phyloP scores from a whole-genome alignment of 2,113 vertebrate species.

The Pavo muticus region DNA sequence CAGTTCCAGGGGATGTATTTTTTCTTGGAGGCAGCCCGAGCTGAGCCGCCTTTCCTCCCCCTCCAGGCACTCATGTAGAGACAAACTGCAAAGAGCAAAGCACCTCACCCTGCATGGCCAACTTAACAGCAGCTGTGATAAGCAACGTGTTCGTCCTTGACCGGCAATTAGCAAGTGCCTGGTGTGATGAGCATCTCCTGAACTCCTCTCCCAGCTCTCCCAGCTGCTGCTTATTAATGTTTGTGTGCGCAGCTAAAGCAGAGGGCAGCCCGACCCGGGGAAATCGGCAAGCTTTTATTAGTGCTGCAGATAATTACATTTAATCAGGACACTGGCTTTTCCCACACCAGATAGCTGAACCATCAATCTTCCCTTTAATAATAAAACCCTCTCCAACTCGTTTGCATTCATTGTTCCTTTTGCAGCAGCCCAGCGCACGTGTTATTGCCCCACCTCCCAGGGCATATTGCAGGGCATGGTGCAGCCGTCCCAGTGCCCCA shows the following conservation, averaged over 20 bases:
- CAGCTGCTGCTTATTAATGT: neutral
- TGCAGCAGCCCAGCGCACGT: neutral
- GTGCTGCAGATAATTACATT: slow-evolving; percentile 60
- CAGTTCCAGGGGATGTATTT: neutral
- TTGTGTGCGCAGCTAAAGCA: neutral
- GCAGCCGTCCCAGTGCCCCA: neutral
- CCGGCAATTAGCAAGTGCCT: neutral
- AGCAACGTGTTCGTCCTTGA: neutral
- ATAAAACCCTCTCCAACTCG: slow-evolving; percentile 20
- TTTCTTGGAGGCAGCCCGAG: neutral
- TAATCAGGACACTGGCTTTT: slow-evolving; percentile 64
- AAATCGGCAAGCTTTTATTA: slow-evolving; percentile 36
- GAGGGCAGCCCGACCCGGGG: slow-evolving; percentile 38
- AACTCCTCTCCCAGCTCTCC: neutral
- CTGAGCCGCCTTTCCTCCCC: rapidly evolving
- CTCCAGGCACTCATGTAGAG: rapidly evolving
- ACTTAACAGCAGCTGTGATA: neutral
- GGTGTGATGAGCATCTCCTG: neutral
- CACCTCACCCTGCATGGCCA: neutral
- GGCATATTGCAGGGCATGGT: neutral
- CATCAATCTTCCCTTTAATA: slow-evolving; percentile 67
- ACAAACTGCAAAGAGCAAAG: rapidly evolving
- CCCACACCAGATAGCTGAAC: slow-evolving; percentile 56
- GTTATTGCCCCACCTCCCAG: neutral
- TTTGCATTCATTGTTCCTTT: slow-evolving; percentile 39